phyloP scores from a whole-genome alignment of 1,140 invertebrate genomes.

The Brachionus asplanchnoidis region DNA sequence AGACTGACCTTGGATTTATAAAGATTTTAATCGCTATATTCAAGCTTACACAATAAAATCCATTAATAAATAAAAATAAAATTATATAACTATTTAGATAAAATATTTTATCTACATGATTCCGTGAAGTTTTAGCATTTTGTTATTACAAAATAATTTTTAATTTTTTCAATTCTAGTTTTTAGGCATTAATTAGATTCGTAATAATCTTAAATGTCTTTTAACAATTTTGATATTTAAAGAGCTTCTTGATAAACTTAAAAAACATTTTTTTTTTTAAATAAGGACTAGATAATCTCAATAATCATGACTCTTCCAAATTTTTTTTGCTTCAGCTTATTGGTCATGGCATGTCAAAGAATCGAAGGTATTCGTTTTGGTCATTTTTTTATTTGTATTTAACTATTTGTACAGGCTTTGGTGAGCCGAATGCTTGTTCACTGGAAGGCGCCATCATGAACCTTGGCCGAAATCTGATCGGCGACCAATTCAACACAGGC shows the following conservation, averaged over 20 bases:
- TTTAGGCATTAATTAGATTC: slow-evolving; percentile 9
- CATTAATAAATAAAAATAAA: background rate
- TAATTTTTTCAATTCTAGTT: background rate
- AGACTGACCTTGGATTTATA: slow-evolving; percentile 17
- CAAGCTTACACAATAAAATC: slow-evolving; percentile 9
- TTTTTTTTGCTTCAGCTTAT: background rate
- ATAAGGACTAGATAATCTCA: background rate
- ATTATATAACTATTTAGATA: slow-evolving; percentile 25
- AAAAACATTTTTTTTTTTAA: background rate
- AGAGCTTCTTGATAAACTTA: background rate
- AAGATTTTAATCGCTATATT: background rate
- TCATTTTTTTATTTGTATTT: background rate
- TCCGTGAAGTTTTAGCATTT: background rate
- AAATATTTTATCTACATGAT: slow-evolving; percentile 13
- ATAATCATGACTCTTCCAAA: background rate
- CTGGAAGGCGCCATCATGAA: background rate
- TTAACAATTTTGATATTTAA: slow-evolving; percentile 4
- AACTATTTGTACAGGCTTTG: background rate
- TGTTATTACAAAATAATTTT: background rate
- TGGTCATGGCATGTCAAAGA: background rate
- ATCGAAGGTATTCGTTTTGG: background rate
- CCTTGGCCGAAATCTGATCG: background rate
- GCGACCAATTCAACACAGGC: slow-evolving; percentile 14
- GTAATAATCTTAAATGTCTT: slow-evolving; percentile 17
- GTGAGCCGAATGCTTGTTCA: background rate